Conservation (phyloP, 2,797 vertebrate species). For the Buphagus erythrorhynchus region DNA sequence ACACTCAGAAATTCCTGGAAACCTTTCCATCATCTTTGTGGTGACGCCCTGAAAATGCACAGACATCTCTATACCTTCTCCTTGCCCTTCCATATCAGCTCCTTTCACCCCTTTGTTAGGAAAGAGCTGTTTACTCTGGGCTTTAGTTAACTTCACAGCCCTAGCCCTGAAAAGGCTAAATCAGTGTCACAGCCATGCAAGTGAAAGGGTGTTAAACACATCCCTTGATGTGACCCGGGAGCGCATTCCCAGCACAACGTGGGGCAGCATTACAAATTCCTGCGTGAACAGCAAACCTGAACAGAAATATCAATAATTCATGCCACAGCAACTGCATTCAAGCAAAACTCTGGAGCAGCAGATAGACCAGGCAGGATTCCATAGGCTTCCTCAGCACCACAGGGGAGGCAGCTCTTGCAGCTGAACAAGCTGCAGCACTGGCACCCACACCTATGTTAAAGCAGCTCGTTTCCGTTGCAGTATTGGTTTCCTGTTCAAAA, state of each 20-base stretch:
- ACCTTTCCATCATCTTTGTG: neutral
- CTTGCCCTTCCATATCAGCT: neutral
- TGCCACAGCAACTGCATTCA: conserved; percentile 16
- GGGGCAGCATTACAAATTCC: neutral
- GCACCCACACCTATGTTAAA: neutral
- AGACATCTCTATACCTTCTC: neutral
- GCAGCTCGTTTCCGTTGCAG: neutral
- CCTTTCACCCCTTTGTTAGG: neutral
- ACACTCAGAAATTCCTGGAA: neutral
- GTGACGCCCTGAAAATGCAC: neutral
- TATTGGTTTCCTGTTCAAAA: conserved; percentile 29
- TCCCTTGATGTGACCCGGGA: neutral
- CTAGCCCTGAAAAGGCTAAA: neutral
- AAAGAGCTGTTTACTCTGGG: neutral
- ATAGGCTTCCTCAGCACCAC: neutral
- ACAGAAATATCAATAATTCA: conserved; percentile 60
- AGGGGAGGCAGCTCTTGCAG: neutral
- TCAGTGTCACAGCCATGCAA: neutral
- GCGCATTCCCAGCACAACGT: fast-evolving
- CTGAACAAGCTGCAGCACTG: neutral
- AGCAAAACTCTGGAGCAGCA: neutral
- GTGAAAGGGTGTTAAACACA: neutral
- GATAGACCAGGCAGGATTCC: neutral
- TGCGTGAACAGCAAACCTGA: conserved; percentile 4
- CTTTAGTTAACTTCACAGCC: neutral